Evolutionary conservation across 2,888 invertebrate species (phyloP), one percentile per base, ranked within the genome.

Genomic region (Actias luna): DNA sequence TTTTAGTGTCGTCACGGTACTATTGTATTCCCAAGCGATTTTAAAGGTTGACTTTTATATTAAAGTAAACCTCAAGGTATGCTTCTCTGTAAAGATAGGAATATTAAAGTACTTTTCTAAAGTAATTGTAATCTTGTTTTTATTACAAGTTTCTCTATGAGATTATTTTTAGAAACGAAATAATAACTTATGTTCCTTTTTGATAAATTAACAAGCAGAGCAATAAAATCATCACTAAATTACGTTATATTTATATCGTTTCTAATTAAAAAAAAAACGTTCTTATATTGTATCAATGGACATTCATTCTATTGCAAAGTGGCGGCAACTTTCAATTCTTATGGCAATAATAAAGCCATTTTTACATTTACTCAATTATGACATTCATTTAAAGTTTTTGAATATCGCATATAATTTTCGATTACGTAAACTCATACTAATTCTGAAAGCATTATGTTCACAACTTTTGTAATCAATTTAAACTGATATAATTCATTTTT

Each of bases 301-400:
- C 29, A 29, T 55, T 16, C 27, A 46, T 22, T 46, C 10, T 46
- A 22, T 46, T 55, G 16, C 29, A 55, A 55, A 55, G 55, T 55
- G 29, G 29, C 5, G 29, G 4, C n/a, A 1, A 55, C 55, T 55
- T 55, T 55, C 55, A 16, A 16, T 55, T 55, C 55, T 55, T n/a
- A 29, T 55, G 55, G 55, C 29, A 18, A 55, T 55, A 55, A 29
- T 39, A 52, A 16, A 63, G 18, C 27, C 25, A 58, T 58, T 61
- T 57, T 27, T 55, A 7, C 55, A 58, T 57, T 39, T 46, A 50
- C n/a, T 61, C 27, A 52, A 35, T 42, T 42, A n/a, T 8, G 18
- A 42, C 5, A 42, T n/a, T 42, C 42, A 52, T 55, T 55, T 55
- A 55, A n/a, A 55, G 29, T 55, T 55, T 55, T 27, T 29, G 29